phyloP scores from a whole-genome alignment of 2,113 vertebrate species.

The Alaudala cheleensis region DNA sequence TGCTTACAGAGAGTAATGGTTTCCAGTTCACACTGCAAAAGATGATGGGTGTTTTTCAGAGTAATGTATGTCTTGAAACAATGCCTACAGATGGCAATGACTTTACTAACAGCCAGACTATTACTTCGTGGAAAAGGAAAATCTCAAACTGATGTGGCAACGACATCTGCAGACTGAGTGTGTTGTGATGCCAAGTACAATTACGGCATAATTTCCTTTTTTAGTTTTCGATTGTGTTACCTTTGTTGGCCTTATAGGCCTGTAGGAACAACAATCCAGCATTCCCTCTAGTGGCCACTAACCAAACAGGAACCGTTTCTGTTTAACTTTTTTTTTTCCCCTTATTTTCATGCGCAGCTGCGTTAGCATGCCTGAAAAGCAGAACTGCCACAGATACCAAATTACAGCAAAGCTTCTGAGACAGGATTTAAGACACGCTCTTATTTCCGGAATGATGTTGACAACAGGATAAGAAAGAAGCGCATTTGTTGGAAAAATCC shows the following conservation, averaged over 20 bases:
- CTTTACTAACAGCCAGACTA: not conserved
- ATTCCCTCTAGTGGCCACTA: conserved; percentile 28
- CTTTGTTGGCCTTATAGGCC: not conserved
- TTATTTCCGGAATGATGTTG: too few species aligned
- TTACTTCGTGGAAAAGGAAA: not conserved
- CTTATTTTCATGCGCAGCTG: not conserved
- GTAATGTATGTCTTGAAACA: not conserved
- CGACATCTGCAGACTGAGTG: too few species aligned
- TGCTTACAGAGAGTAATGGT: not conserved
- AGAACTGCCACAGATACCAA: not conserved
- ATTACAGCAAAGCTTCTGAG: not conserved
- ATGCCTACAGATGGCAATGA: not conserved
- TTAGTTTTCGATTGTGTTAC: not conserved
- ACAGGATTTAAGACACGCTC: not conserved
- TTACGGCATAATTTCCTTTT: not conserved
- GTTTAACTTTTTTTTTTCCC: not conserved
- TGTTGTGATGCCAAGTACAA: not conserved
- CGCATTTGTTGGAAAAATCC: not conserved
- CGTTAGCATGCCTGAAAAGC: not conserved
- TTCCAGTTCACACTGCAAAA: not conserved
- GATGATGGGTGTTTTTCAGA: not conserved
- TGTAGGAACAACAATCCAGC: not conserved
- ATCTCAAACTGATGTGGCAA: not conserved
- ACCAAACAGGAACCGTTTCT: not conserved
- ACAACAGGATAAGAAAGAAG: not conserved